phyloP scores from a whole-genome alignment of 2,888 invertebrate genomes.

The Macrosoma leucophasiata region DNA sequence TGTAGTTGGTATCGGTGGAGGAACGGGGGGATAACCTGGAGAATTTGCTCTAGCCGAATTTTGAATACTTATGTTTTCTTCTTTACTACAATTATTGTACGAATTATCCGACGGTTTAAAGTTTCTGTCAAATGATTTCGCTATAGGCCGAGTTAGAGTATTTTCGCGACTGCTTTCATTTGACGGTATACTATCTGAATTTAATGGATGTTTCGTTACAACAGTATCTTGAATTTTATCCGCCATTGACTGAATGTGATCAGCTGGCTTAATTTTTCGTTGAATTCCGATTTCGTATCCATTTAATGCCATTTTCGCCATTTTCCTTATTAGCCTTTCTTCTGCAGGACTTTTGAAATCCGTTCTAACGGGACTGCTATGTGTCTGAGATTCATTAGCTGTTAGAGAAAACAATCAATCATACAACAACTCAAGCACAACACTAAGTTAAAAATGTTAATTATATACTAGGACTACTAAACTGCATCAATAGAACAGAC shows the following conservation, averaged over 20 bases:
- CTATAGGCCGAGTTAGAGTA: constrained; percentile 42
- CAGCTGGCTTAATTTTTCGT: constrained; percentile 69
- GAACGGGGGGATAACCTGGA: constrained; percentile 38
- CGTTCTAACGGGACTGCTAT: constrained; percentile 45
- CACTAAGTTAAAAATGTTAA: constrained; percentile 4
- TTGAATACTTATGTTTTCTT: constrained; percentile 1
- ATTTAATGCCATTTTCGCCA: constrained; percentile 72
- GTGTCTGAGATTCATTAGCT: constrained; percentile 55
- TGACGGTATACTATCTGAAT: constrained; percentile 48
- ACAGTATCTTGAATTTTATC: constrained; percentile 72
- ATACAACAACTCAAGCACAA: constrained; percentile 34
- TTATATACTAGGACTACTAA: constrained; percentile 10
- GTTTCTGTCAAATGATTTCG: constrained; percentile 46
- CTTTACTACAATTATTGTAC: constrained; percentile 18
- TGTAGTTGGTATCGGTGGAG: constrained; percentile 59
- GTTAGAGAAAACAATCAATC: constrained; percentile 59
- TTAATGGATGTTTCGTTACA: constrained; percentile 67
- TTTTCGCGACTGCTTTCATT: constrained; percentile 51
- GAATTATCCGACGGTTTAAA: constrained; percentile 45
- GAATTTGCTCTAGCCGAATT: constrained; percentile 1
- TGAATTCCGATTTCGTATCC: constrained; percentile 73
- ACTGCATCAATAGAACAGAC: constrained; percentile 3
- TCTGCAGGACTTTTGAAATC: constrained; percentile 70
- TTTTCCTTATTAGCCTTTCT: constrained; percentile 66
- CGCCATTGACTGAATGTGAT: constrained; percentile 71